Evolutionary conservation across 2,888 invertebrate species (phyloP), one percentile per base, ranked within the genome.

Genomic region (Lithophane semibrunnea): DNA sequence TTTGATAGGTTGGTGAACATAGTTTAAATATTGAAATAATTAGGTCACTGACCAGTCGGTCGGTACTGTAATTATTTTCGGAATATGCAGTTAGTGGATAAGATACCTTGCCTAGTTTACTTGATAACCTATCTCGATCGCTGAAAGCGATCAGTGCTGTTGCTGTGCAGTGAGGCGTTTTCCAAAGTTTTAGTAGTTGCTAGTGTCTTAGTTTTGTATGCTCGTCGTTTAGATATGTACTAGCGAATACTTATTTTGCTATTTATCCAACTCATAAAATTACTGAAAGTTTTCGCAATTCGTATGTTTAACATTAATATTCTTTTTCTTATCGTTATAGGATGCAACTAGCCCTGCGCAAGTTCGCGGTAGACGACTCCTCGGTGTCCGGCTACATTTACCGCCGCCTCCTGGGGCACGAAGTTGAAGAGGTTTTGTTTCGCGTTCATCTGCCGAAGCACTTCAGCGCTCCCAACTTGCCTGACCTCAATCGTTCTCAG

Each of bases 311-410:
- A 37, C 9, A 16, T 54, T 67, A n/a, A 16, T 68, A 68, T 37
- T 54, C 0, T 54, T 47, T 47, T 58, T 18, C 0, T 58, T 18
- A 58, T 58, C 47, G 9, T 71, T 94, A 4, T 93, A 98, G 99
- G 90, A 99, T 99, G 99, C 99, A 99, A 92, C 97, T 98, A 71
- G 99, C 99, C 0, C 95, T 99, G 80, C 98, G 99, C 73, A 99
- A 99, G 93, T 99, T 99, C 94, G 99, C 99, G 1, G 99, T 99
- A 63, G 99, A 99, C 92, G 99, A 99, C 89, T 98, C 98, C 1
- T 99, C 99, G 0, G 99, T 99, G 0, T 99, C 99, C 0, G 99
- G 99, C 24, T 99, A 99, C 95, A 99, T 99, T 90, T 99, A 99
- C 94, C 99, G 99, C 86, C 98, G 99, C 67, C 97, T 99, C 54